Evolutionary conservation across 2,888 invertebrate genomes (phyloP), one percentile per base, ranked within the genome.

Genomic region (Platycheirus albimanus): DNA sequence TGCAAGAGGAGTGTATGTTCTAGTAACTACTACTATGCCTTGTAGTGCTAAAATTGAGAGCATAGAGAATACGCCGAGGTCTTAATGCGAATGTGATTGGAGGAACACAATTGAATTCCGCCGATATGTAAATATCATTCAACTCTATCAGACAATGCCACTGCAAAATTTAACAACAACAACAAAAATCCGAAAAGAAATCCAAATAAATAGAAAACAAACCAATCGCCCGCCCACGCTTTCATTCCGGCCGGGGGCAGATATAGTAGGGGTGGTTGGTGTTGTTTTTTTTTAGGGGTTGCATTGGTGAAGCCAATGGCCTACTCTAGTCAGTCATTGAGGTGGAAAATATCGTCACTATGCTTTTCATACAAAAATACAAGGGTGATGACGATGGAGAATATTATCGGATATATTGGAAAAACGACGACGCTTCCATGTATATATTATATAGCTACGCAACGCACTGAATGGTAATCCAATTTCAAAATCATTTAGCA

Each of bases 21-120:
- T n/a, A n/a, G 41, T 28, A 38, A 69, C 66, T n/a, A n/a, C n/a
- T 81, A 81, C 81, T 81, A 61, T 67, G 30, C 30, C 30, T 4
- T n/a, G n/a, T n/a, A 61, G 61, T 71, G 54, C 43, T 45, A 45
- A 71, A 77, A 81, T 77, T 81, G 71, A 81, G 81, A 71, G 19
- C 81, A 64, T 49, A 71, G 33, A 58, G 47, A n/a, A 56, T 11
- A n/a, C 33, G 41, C 61, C 28, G 64, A 76, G 64, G 76, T 75
- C 80, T 72, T 77, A 81, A 81, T 77, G 66, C 81, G 81, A 81
- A 77, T 81, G 81, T 81, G 81, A 81, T 81, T 81, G 81, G 61
- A 66, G 77, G 54, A 81, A 71, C 41, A 71, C 66, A 71, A 81
- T 77, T 72, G 81, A 81, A 81, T 75, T 66, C 61, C 61, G 58